phyloP scores from a whole-genome alignment of 1,140 invertebrate genomes.

The Gyrodactylus salaris region DNA sequence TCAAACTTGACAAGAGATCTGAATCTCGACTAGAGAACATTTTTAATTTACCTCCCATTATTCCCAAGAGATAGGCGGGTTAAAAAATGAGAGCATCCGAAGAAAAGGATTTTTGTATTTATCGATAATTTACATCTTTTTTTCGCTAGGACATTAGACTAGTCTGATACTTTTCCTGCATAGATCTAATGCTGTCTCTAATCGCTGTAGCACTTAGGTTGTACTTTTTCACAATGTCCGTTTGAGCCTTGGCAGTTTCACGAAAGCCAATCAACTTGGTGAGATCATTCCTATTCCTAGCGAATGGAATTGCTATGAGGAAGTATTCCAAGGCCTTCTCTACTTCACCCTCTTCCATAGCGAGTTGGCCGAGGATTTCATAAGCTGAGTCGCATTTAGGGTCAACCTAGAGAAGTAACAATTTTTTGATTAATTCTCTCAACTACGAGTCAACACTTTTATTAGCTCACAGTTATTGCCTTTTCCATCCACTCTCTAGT shows the following conservation, averaged over 20 bases:
- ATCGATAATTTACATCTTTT: no score
- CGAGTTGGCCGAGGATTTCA: background rate
- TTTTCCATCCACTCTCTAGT: background rate
- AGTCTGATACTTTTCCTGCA: no score
- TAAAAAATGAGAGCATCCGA: no score
- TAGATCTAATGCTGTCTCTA: background rate
- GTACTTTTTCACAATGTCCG: background rate
- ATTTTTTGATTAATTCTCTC: no score
- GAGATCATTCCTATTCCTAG: background rate
- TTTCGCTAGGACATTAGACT: no score
- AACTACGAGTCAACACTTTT: no score
- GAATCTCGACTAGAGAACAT: no score
- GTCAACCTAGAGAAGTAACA: background rate
- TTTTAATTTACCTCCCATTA: no score
- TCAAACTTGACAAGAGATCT: no score
- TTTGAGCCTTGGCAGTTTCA: background rate
- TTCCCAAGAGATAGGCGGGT: no score
- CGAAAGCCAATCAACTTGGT: background rate
- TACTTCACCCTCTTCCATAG: background rate
- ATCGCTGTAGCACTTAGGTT: background rate
- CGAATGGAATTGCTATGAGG: background rate
- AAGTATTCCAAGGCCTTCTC: constrained; percentile 3
- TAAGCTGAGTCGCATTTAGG: background rate
- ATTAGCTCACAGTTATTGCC: no score
- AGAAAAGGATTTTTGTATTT: no score